A percentile compares a stretch with the other conserved stretches of the same genome.
Conservation (phyloP, 2,113 vertebrate species). For the Nestor notabilis region DNA sequence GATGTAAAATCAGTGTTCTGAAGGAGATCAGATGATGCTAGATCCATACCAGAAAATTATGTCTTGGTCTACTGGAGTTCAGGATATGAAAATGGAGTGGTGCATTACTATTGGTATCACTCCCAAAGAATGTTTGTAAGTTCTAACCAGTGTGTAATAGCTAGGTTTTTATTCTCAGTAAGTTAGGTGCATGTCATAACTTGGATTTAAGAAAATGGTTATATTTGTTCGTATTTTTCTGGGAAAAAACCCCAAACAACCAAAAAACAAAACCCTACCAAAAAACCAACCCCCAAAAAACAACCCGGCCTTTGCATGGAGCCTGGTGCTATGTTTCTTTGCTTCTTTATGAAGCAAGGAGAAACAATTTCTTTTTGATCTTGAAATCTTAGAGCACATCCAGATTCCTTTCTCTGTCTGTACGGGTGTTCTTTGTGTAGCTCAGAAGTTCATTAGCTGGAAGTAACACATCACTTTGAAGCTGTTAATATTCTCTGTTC, state of each 20-base stretch:
- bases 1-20: not conserved
- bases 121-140: not conserved
- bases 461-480: not conserved
- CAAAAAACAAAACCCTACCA: not conserved
- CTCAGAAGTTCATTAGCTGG: not conserved
- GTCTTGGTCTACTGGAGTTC: not conserved
- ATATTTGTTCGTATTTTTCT: not conserved
- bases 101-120: not conserved
- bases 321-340: not conserved
- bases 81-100: not conserved
- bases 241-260: not conserved
- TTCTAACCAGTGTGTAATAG: not conserved
- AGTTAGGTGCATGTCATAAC: not conserved
- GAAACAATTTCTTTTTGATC: not conserved
- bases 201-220: not conserved
- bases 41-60: not conserved
- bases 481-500: not conserved
- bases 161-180: not conserved
- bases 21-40: not conserved
- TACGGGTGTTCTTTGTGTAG: not conserved
- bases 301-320: fast-evolving
- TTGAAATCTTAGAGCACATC: not conserved
- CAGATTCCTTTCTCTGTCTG: not conserved
- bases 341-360: not conserved
- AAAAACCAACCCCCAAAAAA: not conserved